Base-by-base conservation (phyloP, 2,113 vertebrate genomes). In the Naja naja region DNA sequence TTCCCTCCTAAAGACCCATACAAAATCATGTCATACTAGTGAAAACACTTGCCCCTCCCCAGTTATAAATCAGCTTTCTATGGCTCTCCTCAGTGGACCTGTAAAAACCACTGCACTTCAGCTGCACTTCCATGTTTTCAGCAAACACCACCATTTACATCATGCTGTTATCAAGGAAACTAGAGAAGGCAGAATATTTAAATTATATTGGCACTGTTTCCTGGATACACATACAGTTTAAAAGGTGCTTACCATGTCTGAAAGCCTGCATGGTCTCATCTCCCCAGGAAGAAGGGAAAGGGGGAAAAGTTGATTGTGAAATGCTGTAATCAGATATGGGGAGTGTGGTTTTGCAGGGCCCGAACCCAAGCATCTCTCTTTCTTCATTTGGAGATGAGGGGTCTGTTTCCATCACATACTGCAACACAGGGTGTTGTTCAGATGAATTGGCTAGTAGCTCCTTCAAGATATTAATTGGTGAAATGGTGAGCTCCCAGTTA, bases 401-500 rank as follows among this genome's bases (percentile, higher is more conserved):
- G 88, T 97, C 97, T 0, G 81, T 91, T 34, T 90, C 96, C 93
- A 96, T 87, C 93, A 98, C 96, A 25, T 97, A 97, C 2, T 96
- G 96, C 58, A 97, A 94, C 94, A 98, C 90, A 0, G 98, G 98
- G 3, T 98, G 98, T 97, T 98, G 98, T 97, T 99, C 98, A 0
- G 98, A 96, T 0, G 99, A 98, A 94, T 98, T 99, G 96, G 98
- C 98, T 96, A 99, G 98, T 52, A 99, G 96, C 97, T 99, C 98
- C 91, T 99, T 98, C 87, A 99, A 97, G 93, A 99, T 98, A 97
- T 99, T 98, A 93, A 99, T 99, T 2, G 99, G 99, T 0, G 99
- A 99, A 93, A 99, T 98, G 58, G 99, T 99, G 85, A 99, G 98
- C 86, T 99, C 99, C 99, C 99, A 99, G 97, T 99, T 99, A 94